Base-by-base conservation (phyloP, 2,797 vertebrate species). In the Esox lucius region DNA sequence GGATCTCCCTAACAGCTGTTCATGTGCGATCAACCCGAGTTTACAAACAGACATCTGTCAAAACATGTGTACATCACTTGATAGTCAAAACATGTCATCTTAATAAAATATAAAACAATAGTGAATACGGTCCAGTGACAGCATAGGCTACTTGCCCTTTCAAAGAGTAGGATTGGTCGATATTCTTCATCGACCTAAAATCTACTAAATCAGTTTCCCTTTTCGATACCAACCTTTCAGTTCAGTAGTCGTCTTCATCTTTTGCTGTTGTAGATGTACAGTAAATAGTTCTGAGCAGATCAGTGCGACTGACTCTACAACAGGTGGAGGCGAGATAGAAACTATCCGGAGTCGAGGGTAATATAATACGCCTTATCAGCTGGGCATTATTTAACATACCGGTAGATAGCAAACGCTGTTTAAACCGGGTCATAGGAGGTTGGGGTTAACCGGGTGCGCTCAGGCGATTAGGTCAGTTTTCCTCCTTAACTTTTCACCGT, bases 221-320 rank as follows among this genome's bases (percentile, higher is more conserved):
- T n/a, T n/a, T n/a, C n/a, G 26, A 62, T 46, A 85, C 88, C 68
- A 81, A 91, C 89, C 85, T 88, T 89, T 91, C 4, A 88, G 72
- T 13, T 87, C 78, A 17, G 82, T 76, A 12, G 68, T 65, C n/a
- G 56, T 79, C 75, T 79, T 90, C 84, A 83, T 89, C 66, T 24
- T 74, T 51, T 74, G 22, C 16, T 70, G 39, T 75, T 5, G 59
- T 22, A 64, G 61, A 42, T 62, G 33, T 64, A 35, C 16, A n/a
- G 11, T 46, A 46, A 46, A 8, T 2, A 4, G 6, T 12, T 9
- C 65, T 12, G 4, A 13, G 59, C 17, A 68, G 33, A 59, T 61
- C 72, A 70, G 11, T 31, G 24, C 62, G 56, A 59, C 56, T 59
- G 56, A n/a, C 7, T 53, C 49, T n/a, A 56, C 19, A 22, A 56